Conservation (phyloP, 2,113 vertebrate species). For the Myiopsitta monachus region DNA sequence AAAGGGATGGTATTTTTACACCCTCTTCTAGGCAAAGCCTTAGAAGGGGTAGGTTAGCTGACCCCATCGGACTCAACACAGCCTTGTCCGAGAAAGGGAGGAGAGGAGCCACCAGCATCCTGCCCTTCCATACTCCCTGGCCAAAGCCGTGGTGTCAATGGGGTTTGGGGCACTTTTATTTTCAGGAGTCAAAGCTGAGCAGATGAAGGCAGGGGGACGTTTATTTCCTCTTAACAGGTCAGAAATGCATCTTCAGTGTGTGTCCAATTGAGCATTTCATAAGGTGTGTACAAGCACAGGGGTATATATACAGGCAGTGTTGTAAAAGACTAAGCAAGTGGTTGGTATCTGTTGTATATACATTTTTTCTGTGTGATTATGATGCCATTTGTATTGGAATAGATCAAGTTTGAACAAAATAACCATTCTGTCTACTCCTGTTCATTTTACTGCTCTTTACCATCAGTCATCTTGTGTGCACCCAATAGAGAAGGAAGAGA, state of each 20-base stretch:
- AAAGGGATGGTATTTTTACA: not conserved
- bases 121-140: not conserved
- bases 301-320: not conserved
- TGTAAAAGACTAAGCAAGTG: not conserved
- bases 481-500: not conserved
- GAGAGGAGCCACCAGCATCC: not conserved
- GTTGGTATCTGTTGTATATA: not conserved
- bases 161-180: not conserved
- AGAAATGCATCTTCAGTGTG: not conserved
- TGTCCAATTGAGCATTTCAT: not conserved
- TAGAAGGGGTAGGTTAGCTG: constrained; percentile 6
- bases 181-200: not conserved
- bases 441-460: not conserved
- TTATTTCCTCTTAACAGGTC: not conserved
- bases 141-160: accelerated
- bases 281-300: not conserved
- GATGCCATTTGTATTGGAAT: not conserved
- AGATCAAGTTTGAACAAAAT: not conserved
- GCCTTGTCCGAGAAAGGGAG: not conserved
- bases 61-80: not conserved
- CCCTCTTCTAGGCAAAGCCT: not conserved
- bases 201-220: not conserved
- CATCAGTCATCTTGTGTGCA: not conserved
- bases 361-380: not conserved
- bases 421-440: not conserved